Conservation (phyloP, 35 echinoderm and acorn worm genomes). For the Strongylocentrotus purpuratus region DNA sequence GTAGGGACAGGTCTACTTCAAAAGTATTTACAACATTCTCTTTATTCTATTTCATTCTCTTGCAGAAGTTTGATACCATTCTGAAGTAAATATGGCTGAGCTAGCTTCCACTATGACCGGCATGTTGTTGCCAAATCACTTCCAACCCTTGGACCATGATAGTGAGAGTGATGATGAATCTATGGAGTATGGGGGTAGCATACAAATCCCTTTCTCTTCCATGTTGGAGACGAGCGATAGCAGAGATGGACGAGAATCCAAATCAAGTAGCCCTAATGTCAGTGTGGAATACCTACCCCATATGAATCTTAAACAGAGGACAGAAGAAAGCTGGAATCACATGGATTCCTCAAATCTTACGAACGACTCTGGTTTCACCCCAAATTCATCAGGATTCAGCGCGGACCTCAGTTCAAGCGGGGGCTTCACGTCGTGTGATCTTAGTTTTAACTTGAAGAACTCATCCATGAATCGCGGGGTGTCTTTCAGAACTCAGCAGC, state of each 20-base stretch:
- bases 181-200: background rate
- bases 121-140: conserved; percentile 18
- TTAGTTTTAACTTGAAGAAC: conserved; percentile 5
- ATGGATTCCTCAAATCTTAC: background rate
- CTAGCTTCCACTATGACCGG: conserved; percentile 17
- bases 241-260: background rate
- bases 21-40: no score
- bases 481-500: conserved; percentile 25
- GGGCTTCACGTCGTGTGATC: background rate
- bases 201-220: background rate
- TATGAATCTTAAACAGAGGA: background rate
- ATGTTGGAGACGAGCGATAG: background rate
- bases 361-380: conserved; percentile 10
- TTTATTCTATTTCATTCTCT: background rate
- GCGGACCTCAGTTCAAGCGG: conserved; percentile 23
- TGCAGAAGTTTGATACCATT: background rate
- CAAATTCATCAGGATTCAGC: conserved; percentile 6
- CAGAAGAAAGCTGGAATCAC: conserved; percentile 20
- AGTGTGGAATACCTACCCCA: background rate
- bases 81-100: conserved; percentile 5
- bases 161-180: conserved; percentile 37
- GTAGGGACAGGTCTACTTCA: no score
- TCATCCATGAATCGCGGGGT: background rate
- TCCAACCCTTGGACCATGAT: conserved; percentile 3
- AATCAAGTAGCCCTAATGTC: background rate